phyloP scores from a whole-genome alignment of 2,113 vertebrate genomes.

The Etheostoma cragini region DNA sequence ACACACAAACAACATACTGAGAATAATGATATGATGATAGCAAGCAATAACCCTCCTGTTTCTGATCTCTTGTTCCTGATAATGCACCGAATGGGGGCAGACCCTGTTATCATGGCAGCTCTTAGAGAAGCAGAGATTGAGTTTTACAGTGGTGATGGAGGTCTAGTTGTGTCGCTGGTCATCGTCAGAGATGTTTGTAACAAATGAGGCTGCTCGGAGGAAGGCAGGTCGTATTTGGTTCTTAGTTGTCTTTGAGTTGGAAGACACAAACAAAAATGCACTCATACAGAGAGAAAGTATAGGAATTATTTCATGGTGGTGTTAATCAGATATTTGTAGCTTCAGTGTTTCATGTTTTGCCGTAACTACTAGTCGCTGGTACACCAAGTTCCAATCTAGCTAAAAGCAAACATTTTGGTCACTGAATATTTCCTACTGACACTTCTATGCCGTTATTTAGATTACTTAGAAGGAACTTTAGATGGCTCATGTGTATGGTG shows the following conservation, averaged over 20 bases:
- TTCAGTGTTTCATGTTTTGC: no score
- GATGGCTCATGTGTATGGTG: not conserved
- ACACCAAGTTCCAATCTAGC: no score
- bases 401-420: not conserved
- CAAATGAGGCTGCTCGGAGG: not conserved
- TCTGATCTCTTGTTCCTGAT: constrained; percentile 23
- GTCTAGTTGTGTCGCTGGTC: not conserved
- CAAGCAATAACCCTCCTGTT: constrained; percentile 33
- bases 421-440: not conserved
- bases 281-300: not conserved
- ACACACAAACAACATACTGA: constrained; percentile 7
- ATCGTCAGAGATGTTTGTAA: not conserved
- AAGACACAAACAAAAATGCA: not conserved
- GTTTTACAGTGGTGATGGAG: constrained; percentile 3
- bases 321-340: not conserved
- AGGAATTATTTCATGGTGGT: no score
- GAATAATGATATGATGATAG: constrained; percentile 19
- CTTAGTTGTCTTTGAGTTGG: not conserved
- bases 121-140: constrained; percentile 14
- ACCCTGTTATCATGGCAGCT: constrained; percentile 1
- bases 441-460: not conserved
- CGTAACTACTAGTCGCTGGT: no score
- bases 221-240: not conserved
- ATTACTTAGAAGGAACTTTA: not conserved
- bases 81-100: constrained; percentile 51